These are phyloP conservation scores for Lasioglossum pauxillum DNA, from an alignment of 2,888 invertebrate species.

Conservation along the genomic window DNA sequence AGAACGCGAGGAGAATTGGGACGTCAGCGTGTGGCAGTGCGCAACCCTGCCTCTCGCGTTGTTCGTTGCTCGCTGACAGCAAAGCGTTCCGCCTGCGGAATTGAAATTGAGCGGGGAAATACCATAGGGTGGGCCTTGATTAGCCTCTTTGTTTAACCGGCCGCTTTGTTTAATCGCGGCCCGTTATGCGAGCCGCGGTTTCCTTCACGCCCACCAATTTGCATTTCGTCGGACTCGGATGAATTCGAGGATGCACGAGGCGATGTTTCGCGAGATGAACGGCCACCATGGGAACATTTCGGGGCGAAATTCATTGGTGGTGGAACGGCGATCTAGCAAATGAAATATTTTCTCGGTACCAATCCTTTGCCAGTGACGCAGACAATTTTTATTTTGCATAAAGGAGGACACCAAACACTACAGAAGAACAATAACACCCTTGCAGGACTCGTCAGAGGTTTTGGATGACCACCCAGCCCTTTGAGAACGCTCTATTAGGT, in stretches of 20 bases:
- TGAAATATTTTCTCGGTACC: too few relatives aligned
- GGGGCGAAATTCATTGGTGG: too few relatives aligned
- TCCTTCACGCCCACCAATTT: slow-evolving; percentile 59
- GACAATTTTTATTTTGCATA: too few relatives aligned
- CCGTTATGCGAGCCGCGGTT: slow-evolving; percentile 34
- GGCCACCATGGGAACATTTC: background rate
- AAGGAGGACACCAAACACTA: background rate
- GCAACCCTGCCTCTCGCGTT: slow-evolving; percentile 34
- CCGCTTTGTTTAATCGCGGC: slow-evolving; percentile 58
- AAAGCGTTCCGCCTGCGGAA: slow-evolving; percentile 50
- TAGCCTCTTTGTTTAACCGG: slow-evolving; percentile 67
- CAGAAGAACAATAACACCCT: background rate
- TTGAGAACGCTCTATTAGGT: background rate
- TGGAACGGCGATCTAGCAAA: background rate
- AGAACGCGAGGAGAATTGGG: slow-evolving; percentile 44
- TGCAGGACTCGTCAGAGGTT: background rate
- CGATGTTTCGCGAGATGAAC: background rate
- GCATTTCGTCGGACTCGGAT: slow-evolving; percentile 41
- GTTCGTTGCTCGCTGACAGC: slow-evolving; percentile 32
- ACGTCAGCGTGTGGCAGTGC: slow-evolving; percentile 20
- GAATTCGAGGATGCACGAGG: background rate
- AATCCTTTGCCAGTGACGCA: too few relatives aligned
- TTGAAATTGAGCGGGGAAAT: slow-evolving; percentile 57
- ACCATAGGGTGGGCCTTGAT: slow-evolving; percentile 56
- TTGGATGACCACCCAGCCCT: background rate